phyloP scores from a whole-genome alignment of 1,140 invertebrate species.

The Archegozetes longisetosus region DNA sequence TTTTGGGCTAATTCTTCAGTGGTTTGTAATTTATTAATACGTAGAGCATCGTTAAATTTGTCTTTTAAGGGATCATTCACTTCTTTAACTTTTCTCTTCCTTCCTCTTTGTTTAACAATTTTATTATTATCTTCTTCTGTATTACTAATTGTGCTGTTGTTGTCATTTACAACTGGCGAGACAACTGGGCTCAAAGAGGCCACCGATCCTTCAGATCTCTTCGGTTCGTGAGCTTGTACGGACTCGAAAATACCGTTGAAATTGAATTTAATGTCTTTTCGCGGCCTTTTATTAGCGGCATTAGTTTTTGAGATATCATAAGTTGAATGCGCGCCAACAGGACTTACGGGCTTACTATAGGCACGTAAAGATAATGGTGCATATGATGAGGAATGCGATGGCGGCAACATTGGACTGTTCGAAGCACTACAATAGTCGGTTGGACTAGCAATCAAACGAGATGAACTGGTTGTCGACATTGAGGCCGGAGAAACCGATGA shows the following conservation, averaged over 20 bases:
- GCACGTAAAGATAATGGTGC: too few species aligned
- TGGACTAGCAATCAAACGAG: too few species aligned
- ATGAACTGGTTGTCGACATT: too few species aligned
- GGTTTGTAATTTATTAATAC: background rate
- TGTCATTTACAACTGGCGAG: background rate
- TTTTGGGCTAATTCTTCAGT: conserved; percentile 8
- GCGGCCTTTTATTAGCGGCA: too few species aligned
- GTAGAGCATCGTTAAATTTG: background rate
- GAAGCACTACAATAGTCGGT: too few species aligned
- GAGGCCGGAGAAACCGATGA: too few species aligned
- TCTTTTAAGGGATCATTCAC: conserved; percentile 3
- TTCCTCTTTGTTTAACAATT: background rate
- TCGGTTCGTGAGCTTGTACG: background rate
- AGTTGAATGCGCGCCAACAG: too few species aligned
- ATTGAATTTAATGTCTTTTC: too few species aligned
- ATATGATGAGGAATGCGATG: too few species aligned
- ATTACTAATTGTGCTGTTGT: background rate
- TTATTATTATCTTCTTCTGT: background rate
- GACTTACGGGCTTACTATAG: too few species aligned
- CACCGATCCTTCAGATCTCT: background rate
- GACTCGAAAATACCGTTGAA: conserved; percentile 1
- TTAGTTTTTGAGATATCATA: too few species aligned
- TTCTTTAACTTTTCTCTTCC: background rate
- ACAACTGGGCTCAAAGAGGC: background rate
- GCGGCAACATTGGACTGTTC: too few species aligned